Conservation (phyloP, 53 echinoderm and acorn worm species). For the Holothuria scabra region DNA sequence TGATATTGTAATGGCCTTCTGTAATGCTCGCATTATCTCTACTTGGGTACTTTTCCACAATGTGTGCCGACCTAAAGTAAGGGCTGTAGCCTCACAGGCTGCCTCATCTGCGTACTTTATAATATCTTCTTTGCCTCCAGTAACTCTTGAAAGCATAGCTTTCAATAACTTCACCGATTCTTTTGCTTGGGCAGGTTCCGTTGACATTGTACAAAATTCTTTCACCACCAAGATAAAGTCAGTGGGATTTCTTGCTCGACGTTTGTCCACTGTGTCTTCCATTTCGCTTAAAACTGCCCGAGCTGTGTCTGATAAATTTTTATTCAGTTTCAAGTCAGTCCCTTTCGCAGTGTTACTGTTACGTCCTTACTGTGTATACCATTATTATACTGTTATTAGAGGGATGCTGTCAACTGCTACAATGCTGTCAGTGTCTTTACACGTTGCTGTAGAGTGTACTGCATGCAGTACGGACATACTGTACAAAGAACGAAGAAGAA, state of each 20-base stretch:
- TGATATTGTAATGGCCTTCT: conserved; percentile 65
- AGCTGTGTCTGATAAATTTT: too few species aligned
- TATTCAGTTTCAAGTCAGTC: too few species aligned
- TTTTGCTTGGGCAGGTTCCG: background rate
- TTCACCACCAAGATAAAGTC: conserved; percentile 7
- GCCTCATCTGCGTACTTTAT: background rate
- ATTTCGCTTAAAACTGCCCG: too few species aligned
- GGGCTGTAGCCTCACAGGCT: conserved; percentile 57
- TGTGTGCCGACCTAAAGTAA: conserved; percentile 63
- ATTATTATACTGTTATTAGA: too few species aligned
- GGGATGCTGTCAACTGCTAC: too few species aligned
- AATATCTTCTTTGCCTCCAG: conserved; percentile 21
- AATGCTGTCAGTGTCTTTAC: too few species aligned
- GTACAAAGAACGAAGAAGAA: too few species aligned
- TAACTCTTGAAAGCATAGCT: conserved; percentile 32
- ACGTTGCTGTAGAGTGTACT: too few species aligned
- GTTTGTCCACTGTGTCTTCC: conserved; percentile 10
- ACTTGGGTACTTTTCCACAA: conserved; percentile 73
- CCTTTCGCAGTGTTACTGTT: too few species aligned
- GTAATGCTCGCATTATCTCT: conserved; percentile 70
- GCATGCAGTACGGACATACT: too few species aligned
- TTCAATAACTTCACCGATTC: conserved; percentile 21
- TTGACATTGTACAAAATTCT: background rate
- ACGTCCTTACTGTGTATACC: too few species aligned
- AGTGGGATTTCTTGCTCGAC: background rate